phyloP scores from a whole-genome alignment of 2,113 vertebrate genomes.

The Chaenogobius annularis region DNA sequence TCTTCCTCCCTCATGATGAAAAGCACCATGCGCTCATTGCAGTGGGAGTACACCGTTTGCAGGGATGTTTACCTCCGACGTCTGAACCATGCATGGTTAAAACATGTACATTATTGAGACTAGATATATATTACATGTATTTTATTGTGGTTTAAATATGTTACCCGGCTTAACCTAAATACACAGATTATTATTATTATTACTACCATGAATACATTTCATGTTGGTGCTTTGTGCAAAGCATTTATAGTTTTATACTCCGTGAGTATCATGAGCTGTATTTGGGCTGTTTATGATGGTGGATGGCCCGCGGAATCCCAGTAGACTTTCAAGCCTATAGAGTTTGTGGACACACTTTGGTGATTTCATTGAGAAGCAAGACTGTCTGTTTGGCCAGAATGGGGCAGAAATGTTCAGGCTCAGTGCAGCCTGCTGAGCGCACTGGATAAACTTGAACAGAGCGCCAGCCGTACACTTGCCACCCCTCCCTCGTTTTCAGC shows the following conservation, averaged over 20 bases:
- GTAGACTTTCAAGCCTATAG: conserved; percentile 52
- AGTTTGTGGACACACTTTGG: conserved; percentile 69
- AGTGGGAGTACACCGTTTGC: conserved; percentile 64
- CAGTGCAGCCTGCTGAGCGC: conserved; percentile 72
- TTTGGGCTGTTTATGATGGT: conserved; percentile 33
- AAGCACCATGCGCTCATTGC: conserved; percentile 70
- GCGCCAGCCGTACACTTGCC: conserved; percentile 67
- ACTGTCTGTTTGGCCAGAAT: conserved; percentile 55
- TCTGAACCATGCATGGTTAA: conserved; percentile 7
- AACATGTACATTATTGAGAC: neutral
- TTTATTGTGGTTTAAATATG: neutral
- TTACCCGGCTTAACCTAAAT: neutral
- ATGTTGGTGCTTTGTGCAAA: neutral
- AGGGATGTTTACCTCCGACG: conserved; percentile 55
- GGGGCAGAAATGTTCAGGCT: conserved; percentile 74
- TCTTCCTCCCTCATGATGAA: conserved; percentile 78
- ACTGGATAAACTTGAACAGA: conserved; percentile 62
- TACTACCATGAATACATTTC: neutral
- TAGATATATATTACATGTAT: neutral
- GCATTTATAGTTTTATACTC: neutral
- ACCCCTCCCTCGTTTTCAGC: conserved; percentile 59
- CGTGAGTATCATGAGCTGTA: conserved; percentile 9
- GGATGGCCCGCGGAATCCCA: conserved; percentile 52
- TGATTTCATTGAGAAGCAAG: conserved; percentile 70
- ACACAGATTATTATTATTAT: neutral